Conservation (phyloP, 2,888 invertebrate genomes). For the Eremobia ochroleuca region DNA sequence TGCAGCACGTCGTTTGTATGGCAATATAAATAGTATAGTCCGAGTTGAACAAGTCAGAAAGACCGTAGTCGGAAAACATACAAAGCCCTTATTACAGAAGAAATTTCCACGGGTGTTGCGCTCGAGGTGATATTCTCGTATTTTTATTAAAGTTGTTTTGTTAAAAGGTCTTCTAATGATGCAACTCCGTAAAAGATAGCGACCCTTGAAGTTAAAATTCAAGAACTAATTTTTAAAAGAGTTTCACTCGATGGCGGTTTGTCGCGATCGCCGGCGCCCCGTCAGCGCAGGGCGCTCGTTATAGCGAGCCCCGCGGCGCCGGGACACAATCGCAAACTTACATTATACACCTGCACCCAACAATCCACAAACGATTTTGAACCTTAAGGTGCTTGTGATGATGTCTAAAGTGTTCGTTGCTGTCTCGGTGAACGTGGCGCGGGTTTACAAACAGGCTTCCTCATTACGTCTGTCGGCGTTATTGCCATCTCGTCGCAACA, state of each 20-base stretch:
- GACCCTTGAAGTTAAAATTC: constrained; percentile 73
- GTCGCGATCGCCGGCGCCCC: constrained; percentile 79
- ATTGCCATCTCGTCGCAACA: constrained; percentile 84
- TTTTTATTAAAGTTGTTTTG: constrained; percentile 43
- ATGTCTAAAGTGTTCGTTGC: constrained; percentile 46
- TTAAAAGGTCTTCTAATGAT: constrained; percentile 48
- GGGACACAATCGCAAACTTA: constrained; percentile 77
- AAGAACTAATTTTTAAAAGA: constrained; percentile 82
- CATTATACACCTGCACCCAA: constrained; percentile 71
- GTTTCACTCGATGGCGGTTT: constrained; percentile 76
- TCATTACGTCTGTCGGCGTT: constrained; percentile 87
- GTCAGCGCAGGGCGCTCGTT: constrained; percentile 84
- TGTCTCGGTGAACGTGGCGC: constrained; percentile 65
- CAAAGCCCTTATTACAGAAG: constrained; percentile 14
- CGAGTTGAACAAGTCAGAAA: constrained; percentile 21
- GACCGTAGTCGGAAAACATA: constrained; percentile 20
- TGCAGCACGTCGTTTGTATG: neutral
- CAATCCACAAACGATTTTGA: constrained; percentile 73
- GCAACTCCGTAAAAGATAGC: constrained; percentile 65
- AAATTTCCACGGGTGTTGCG: constrained; percentile 21
- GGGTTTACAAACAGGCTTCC: constrained; percentile 81
- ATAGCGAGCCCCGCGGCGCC: constrained; percentile 85
- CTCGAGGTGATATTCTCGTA: constrained; percentile 21
- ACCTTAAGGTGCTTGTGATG: constrained; percentile 73
- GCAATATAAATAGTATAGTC: constrained; percentile 18